Base-by-base conservation (phyloP, 2,113 vertebrate genomes). In the Plotosus lineatus region DNA sequence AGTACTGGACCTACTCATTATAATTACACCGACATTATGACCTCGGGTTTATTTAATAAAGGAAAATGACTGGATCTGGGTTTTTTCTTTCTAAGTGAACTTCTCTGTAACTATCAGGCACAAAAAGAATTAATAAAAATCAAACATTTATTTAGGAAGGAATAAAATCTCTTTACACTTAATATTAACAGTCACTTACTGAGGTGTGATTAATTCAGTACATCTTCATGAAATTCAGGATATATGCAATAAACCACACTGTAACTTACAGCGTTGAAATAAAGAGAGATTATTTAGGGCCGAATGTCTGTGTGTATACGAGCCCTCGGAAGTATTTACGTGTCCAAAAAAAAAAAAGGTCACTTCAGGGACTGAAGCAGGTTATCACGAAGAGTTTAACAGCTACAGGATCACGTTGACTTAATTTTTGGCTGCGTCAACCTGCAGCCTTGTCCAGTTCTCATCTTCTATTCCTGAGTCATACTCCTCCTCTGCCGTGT, bases 401-500 rank as follows among this genome's bases (percentile, higher is more conserved):
- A 58, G 19, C 21, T 12, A 38, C 36, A 65, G 4, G 0, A 63
- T 69, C 50, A 71, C 38, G 3, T 60, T 11, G 31, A 58, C 33
- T 81, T 91, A 97, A 91, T 95, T 94, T 89, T 96, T 95, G 68
- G 95, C 95, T 83, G 94, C 95, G 77, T 97, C 95, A 61, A 91
- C 95, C 86, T 96, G 94, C 46, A 73, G 23, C 44, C 94, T 93
- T 80, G 94, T 93, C 95, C 95, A 97, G 78, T 92, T 94, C 76
- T 97, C 95, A 15, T 96, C 95, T 83, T 97, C 95, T 48, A 96
- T 94, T 3, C 95, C 95, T 56, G 95, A 96, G 85, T 97, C 95
- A 4, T 95, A 95, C 7, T 96, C 95, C 65, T 96, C 95, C 82
- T 96, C 95, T 23, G 93, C 85, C 2, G 94, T 84, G 12, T 96